Evolutionary conservation across 2,888 invertebrate genomes (phyloP).

Genomic region (Tridacna crocea): DNA sequence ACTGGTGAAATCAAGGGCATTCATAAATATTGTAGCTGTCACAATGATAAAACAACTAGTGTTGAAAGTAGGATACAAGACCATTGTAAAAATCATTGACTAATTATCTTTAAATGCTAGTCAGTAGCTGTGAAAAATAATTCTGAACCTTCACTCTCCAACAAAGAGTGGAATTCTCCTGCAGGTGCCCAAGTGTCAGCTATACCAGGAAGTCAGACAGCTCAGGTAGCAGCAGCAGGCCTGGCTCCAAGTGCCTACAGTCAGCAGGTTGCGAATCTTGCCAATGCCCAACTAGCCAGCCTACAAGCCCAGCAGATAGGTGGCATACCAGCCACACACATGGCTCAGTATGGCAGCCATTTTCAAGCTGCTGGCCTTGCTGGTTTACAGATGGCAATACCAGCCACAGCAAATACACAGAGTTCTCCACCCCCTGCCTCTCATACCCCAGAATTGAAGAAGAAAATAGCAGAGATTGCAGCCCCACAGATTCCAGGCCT

Average conservation of each 20-base stretch:
- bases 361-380: conserved; percentile 44
- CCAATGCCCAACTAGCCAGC: conserved; percentile 52
- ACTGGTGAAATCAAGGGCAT: too few relatives aligned
- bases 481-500: conserved; percentile 39
- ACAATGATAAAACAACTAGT: too few relatives aligned
- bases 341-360: conserved; percentile 57
- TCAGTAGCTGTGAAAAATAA: not conserved
- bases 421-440: conserved; percentile 58
- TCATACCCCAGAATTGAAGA: conserved; percentile 56
- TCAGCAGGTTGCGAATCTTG: conserved; percentile 54
- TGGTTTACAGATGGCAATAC: conserved; percentile 57
- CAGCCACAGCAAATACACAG: conserved; percentile 42
- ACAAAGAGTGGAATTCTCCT: conserved; percentile 43
- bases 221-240: conserved; percentile 48
- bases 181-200: conserved; percentile 58
- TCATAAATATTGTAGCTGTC: too few relatives aligned
- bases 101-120: too few relatives aligned
- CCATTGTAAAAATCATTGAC: too few relatives aligned
- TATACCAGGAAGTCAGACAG: conserved; percentile 53
- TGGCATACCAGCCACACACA: conserved; percentile 40
- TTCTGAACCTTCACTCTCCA: conserved; percentile 8
- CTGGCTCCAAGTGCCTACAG: conserved; percentile 50
- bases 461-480: conserved; percentile 48
- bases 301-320: conserved; percentile 59
- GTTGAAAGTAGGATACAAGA: too few relatives aligned